A percentile compares a stretch with the other conserved stretches of the same genome.
phyloP scores from a whole-genome alignment of 1,140 invertebrate species.

The Plectrocnemia conspersa region DNA sequence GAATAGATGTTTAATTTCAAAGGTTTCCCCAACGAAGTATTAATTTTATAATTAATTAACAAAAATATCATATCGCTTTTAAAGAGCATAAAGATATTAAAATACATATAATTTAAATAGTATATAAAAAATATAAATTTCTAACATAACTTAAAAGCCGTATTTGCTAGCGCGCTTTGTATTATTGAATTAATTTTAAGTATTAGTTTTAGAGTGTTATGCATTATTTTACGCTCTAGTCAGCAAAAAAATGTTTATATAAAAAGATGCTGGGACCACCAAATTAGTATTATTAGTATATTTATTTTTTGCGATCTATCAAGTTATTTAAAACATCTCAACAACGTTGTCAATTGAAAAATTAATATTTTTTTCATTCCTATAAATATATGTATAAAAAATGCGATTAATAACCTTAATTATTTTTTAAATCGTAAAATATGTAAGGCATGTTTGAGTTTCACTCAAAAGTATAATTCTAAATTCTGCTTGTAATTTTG shows the following conservation, averaged over 20 bases:
- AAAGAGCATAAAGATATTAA: too few relatives aligned
- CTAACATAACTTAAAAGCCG: too few relatives aligned
- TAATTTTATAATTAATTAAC: constrained; percentile 9
- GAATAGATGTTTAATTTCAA: constrained; percentile 10
- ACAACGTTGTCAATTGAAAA: not conserved
- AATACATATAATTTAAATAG: too few relatives aligned
- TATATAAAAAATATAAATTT: too few relatives aligned
- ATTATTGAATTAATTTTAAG: too few relatives aligned
- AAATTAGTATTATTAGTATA: constrained; percentile 11
- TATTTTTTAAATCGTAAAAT: not conserved
- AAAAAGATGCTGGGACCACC: constrained; percentile 22
- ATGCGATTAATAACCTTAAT: not conserved
- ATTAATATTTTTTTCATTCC: not conserved
- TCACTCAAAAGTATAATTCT: constrained; percentile 17
- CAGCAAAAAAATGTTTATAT: too few relatives aligned
- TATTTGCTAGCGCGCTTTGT: too few relatives aligned
- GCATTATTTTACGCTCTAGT: too few relatives aligned
- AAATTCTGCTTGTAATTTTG: constrained; percentile 20
- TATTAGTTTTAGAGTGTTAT: too few relatives aligned
- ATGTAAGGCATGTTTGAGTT: not conserved
- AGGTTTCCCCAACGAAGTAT: constrained; percentile 35
- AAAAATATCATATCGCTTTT: constrained; percentile 21
- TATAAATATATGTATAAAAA: not conserved
- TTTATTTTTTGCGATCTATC: constrained; percentile 1
- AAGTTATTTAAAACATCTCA: not conserved